Percentiles rank a stretch among this genome's conserved stretches.
Evolutionary conservation across 2,888 invertebrate species (phyloP).

Genomic region (Octodonta nipae): DNA sequence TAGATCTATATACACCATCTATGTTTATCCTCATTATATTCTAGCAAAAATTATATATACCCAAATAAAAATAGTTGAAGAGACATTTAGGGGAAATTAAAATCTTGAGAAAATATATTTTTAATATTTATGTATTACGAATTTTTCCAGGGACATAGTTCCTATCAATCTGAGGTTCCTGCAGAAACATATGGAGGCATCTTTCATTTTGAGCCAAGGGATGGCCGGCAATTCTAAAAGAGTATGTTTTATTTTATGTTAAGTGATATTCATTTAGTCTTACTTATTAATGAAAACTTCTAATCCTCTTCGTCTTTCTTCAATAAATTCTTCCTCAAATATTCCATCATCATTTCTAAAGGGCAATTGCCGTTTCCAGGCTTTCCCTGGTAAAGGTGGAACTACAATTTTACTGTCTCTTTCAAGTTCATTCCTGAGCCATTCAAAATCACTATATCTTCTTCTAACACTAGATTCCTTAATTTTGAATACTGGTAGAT

Average conservation of each 20-base stretch:
- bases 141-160: conserved; percentile 99
- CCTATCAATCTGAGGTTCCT: conserved; percentile 93
- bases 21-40: no score
- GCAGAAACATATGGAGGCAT: conserved; percentile 98
- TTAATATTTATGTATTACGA: conserved; percentile 68
- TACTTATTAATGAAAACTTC: conserved; percentile 98
- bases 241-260: no score
- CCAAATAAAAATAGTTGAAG: no score
- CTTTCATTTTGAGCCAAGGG: conserved; percentile 97
- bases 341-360: conserved; percentile 98
- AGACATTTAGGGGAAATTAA: no score
- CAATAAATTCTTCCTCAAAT: conserved; percentile 98
- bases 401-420: conserved; percentile 99
- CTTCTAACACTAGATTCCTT: conserved; percentile 95
- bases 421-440: conserved; percentile 96
- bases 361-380: conserved; percentile 94
- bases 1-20: no score
- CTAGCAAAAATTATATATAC: no score
- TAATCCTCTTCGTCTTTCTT: conserved; percentile 91
- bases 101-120: no score
- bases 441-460: conserved; percentile 99
- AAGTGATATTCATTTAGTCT: conserved; percentile 23
- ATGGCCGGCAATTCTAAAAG: conserved; percentile 83
- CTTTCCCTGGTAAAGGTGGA: conserved; percentile 94
- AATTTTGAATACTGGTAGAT: conserved; percentile 97